Evolutionary conservation across 2,113 vertebrate species (phyloP).

Genomic region (Indicator maculatus): DNA sequence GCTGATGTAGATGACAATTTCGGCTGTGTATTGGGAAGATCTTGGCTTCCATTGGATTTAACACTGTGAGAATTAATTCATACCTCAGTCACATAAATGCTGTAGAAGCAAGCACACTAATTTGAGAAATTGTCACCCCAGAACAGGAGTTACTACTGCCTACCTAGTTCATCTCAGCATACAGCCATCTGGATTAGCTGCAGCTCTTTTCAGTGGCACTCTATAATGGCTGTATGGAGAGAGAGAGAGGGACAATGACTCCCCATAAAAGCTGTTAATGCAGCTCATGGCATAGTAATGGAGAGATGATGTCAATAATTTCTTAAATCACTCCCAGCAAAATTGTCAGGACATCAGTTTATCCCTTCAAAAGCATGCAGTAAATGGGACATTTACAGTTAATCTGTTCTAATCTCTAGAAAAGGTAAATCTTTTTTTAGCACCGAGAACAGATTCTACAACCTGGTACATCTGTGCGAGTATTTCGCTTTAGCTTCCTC

Average conservation of each 20-base stretch:
- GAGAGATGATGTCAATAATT: slow-evolving; percentile 3
- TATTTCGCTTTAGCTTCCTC: background rate
- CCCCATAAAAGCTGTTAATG: background rate
- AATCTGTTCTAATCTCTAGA: slow-evolving; percentile 8
- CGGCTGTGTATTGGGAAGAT: background rate
- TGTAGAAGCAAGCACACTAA: background rate
- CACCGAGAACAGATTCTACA: background rate
- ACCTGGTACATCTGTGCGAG: background rate
- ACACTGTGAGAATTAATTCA: background rate
- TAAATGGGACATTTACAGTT: background rate
- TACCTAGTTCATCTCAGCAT: background rate
- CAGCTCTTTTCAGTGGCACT: background rate
- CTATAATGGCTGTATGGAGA: background rate
- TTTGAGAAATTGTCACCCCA: background rate
- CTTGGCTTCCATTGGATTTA: background rate
- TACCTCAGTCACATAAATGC: background rate
- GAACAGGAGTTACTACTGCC: background rate
- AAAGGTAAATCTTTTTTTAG: background rate
- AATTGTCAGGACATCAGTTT: slow-evolving; percentile 3
- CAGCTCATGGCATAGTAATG: background rate
- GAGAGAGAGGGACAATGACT: background rate
- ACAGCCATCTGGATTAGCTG: background rate
- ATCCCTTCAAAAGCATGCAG: background rate
- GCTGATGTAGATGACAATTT: background rate
- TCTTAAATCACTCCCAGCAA: background rate